phyloP scores from a whole-genome alignment of 1,140 invertebrate genomes.

The Pogonognathellus flavescens region DNA sequence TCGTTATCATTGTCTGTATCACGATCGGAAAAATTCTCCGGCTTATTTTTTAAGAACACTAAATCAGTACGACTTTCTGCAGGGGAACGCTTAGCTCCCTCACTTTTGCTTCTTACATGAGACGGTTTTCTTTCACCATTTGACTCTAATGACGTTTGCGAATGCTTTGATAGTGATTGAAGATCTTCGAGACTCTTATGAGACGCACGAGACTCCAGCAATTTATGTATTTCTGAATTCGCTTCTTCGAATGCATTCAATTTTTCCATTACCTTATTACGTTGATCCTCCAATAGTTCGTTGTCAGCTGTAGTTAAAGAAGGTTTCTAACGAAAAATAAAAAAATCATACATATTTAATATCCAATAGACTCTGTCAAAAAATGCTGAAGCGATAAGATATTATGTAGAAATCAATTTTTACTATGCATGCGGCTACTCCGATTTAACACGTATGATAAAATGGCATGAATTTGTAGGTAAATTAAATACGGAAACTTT shows the following conservation, averaged over 20 bases:
- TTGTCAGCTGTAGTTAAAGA: neutral
- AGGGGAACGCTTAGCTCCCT: neutral
- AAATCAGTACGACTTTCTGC: constrained; percentile 1
- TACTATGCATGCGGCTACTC: no score
- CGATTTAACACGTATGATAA: no score
- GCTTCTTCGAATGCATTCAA: constrained; percentile 52
- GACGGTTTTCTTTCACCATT: neutral
- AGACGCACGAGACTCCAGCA: neutral
- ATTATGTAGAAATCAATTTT: no score
- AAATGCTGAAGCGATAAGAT: no score
- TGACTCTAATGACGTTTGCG: neutral
- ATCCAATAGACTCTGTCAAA: no score
- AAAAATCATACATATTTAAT: neutral
- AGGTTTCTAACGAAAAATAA: neutral
- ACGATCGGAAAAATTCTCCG: neutral
- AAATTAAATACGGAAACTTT: no score
- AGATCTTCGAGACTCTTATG: neutral
- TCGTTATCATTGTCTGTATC: constrained; percentile 7
- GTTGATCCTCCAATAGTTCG: neutral
- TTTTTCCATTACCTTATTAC: constrained; percentile 48
- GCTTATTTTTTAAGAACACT: neutral
- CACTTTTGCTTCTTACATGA: neutral
- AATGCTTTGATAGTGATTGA: neutral
- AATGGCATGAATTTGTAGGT: no score
- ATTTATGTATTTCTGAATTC: constrained; percentile 26